These are phyloP conservation scores for Smithornis capensis DNA, from an alignment of 2,113 vertebrate species.

Conservation along the genomic window DNA sequence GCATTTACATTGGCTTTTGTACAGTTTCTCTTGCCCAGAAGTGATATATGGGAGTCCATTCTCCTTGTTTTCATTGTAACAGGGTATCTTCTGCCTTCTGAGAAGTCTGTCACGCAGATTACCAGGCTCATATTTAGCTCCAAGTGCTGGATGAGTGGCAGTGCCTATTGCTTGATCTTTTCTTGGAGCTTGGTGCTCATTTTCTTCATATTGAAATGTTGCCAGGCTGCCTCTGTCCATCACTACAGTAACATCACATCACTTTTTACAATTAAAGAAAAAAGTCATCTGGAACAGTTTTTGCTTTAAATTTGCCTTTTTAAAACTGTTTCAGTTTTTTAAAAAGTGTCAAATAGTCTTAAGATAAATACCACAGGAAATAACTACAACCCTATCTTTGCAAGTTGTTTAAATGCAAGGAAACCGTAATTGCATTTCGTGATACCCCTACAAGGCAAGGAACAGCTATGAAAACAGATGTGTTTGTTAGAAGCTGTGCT, in stretches of 20 bases:
- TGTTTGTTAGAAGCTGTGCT: not conserved
- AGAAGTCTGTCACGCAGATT: not conserved
- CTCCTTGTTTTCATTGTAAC: not conserved
- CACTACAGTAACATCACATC: not conserved
- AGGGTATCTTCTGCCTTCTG: not conserved
- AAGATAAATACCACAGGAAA: slow-evolving; percentile 14
- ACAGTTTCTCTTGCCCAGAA: not conserved
- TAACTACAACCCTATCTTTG: not conserved
- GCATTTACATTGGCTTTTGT: not conserved
- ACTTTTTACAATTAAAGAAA: not conserved
- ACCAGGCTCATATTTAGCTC: not conserved
- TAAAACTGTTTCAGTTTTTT: not conserved
- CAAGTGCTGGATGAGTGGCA: not conserved
- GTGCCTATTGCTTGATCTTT: not conserved
- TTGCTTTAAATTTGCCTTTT: not conserved
- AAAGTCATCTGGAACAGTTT: not conserved
- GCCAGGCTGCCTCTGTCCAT: not conserved
- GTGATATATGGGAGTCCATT: not conserved
- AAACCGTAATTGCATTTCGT: not conserved
- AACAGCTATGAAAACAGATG: not conserved
- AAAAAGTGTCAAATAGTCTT: not conserved
- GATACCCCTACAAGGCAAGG: not conserved
- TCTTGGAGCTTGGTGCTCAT: not conserved
- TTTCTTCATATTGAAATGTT: not conserved
- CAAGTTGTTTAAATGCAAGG: not conserved